Base-by-base conservation (phyloP, 1,140 invertebrate species). In the Capitella teleta region DNA sequence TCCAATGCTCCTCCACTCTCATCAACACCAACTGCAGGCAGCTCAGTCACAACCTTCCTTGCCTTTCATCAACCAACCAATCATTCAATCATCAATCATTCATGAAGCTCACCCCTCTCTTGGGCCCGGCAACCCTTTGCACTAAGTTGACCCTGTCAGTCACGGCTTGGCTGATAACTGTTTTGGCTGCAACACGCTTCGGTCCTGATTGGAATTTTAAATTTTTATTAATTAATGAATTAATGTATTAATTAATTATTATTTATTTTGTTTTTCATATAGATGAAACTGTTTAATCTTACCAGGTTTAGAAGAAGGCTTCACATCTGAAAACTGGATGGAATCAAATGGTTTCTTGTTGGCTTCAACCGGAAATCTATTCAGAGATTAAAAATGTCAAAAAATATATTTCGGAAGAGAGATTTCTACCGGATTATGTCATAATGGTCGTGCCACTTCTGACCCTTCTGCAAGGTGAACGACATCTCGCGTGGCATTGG, bases 391-490 rank as follows among this genome's bases (percentile, higher is more conserved):
- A 47, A 47, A 3, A 47, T 43, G 5, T 19, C 24, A 43, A 43
- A 21, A 43, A 43, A 43, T 3, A 43, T 32, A 32, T 32, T 32
- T 10, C 30, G n/a, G 30, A 32, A 10, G n/a, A 8, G n/a, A 32
- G n/a, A 32, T 32, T 38, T 34, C 36, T 59, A 68, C 62, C 61
- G 60, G 6, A 69, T 68, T 18, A 66, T 55, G 44, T 72, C 69
- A 61, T 72, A 70, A 6, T 57, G 42, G 47, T 73, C 68, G 57
- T 69, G 58, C 70, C 70, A 73, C 44, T 59, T 53, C 28, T 67
- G 61, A 43, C 62, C 61, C 52, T 63, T 68, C 16, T 52, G 38
- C 2, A 68, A 45, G 24, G 65, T 67, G 54, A 58, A 71, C 5
- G 59, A 56, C 55, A 73, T 60, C 36, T 73, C 70, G 45, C 67